A percentile compares a stretch with the other conserved stretches of the same genome.
phyloP scores from a whole-genome alignment of 2,888 invertebrate genomes.

The Lepeophtheirus nordmannii region DNA sequence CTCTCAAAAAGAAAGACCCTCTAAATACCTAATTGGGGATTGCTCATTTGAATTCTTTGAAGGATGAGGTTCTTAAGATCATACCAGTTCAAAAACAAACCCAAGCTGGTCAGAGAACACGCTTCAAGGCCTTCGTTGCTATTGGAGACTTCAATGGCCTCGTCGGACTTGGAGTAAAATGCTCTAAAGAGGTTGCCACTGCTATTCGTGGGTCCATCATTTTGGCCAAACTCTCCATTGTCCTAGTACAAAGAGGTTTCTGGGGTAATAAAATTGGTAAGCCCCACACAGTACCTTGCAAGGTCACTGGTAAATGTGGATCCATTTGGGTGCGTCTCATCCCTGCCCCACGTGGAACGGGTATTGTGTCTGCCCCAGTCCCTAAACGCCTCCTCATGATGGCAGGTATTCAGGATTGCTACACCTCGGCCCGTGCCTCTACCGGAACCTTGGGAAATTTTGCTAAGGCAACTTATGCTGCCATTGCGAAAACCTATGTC shows the following conservation, averaged over 20 bases:
- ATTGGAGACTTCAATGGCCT: slow-evolving; percentile 98
- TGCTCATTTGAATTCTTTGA: too few relatives aligned
- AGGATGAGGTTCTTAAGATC: slow-evolving; percentile 97
- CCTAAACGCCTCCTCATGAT: slow-evolving; percentile 95
- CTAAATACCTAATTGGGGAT: too few relatives aligned
- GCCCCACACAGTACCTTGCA: slow-evolving; percentile 98
- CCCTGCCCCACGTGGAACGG: slow-evolving; percentile 98
- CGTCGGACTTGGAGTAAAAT: slow-evolving; percentile 96
- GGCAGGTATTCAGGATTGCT: slow-evolving; percentile 99
- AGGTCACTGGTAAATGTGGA: slow-evolving; percentile 98
- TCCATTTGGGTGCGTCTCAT: slow-evolving; percentile 94
- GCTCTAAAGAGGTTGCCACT: slow-evolving; percentile 99
- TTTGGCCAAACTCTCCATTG: slow-evolving; percentile 89
- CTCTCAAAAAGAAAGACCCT: too few relatives aligned
- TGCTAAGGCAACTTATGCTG: slow-evolving; percentile 95
- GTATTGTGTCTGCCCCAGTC: slow-evolving; percentile 96
- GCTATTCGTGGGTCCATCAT: slow-evolving; percentile 98
- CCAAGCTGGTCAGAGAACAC: slow-evolving; percentile 95
- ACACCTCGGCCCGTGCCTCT: slow-evolving; percentile 92
- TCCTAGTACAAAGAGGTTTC: slow-evolving; percentile 94
- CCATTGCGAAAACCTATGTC: slow-evolving; percentile 94
- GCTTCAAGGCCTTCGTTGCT: slow-evolving; percentile 68
- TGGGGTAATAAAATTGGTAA: slow-evolving; percentile 99
- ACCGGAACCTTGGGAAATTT: slow-evolving; percentile 95
- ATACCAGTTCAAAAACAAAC: slow-evolving; percentile 99